A percentile compares a stretch with the other conserved stretches of the same genome.
phyloP scores from a whole-genome alignment of 2,113 vertebrate genomes.

The Chloropsis hardwickii region DNA sequence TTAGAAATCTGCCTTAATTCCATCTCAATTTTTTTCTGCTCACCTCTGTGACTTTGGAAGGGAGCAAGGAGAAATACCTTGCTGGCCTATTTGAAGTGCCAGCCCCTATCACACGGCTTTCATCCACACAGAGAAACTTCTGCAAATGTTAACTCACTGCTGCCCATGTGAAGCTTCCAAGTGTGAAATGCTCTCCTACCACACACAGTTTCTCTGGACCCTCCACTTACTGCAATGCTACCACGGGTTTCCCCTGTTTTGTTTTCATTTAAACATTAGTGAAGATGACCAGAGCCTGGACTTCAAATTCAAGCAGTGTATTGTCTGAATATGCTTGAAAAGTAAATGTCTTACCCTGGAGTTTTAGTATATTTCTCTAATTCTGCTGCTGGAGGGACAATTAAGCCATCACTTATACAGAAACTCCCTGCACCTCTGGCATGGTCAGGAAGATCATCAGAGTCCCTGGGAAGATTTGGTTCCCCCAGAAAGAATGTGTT shows the following conservation, averaged over 20 bases:
- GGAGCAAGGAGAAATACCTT: not conserved
- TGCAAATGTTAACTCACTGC: not conserved
- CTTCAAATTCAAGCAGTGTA: not conserved
- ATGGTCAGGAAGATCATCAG: not conserved
- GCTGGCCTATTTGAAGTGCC: not conserved
- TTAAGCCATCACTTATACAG: not conserved
- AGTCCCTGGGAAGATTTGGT: rapidly evolving
- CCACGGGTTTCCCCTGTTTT: not conserved
- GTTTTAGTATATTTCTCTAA: not conserved
- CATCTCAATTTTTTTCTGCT: not conserved
- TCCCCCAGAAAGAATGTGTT: rapidly evolving
- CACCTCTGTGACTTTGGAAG: not conserved
- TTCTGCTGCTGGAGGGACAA: not conserved
- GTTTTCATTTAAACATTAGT: not conserved
- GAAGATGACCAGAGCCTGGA: not conserved
- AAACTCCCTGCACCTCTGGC: not conserved
- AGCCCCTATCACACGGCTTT: not conserved
- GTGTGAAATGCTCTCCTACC: not conserved
- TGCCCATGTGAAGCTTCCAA: not conserved
- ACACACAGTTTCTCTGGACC: not conserved
- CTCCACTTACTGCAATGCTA: not conserved
- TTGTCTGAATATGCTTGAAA: not conserved
- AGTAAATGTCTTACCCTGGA: not conserved
- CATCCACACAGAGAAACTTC: not conserved
- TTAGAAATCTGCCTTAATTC: not conserved